Evolutionary conservation across 1,140 invertebrate species (phyloP), one percentile per base, ranked within the genome.

Genomic region (Pseudomyrmex pallidus): DNA sequence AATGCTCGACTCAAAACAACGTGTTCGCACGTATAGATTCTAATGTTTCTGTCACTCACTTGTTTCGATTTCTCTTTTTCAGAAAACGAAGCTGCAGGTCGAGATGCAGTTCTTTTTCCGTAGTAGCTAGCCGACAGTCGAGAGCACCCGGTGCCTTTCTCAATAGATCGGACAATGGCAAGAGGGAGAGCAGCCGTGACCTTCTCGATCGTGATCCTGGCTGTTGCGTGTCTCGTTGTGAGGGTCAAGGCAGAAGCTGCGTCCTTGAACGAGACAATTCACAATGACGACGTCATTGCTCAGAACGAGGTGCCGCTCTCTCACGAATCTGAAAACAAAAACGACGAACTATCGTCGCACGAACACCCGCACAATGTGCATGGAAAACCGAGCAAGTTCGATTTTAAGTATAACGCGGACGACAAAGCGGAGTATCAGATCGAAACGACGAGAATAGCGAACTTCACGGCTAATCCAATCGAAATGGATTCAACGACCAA

Each of bases 321-420:
- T 35, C 44, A 25, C 7, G 12, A 73, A 22, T 35, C 22, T 50
- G 52, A 70, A 22, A 80, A 84, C 22, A 50, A 52, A 35, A 68
- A 12, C 44, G 74, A 85, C 9, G 68, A 72, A 7, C 8, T 25
- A 2, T 1, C 9, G 2, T 57, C 9, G 2, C 61, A 62, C 1
- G 12, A 72, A 15, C 90, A 94, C 77, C 91, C 90, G 0, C 91
- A 94, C 67, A 67, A 20, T 2, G 54, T 76, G 12, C 61, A 63
- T 0, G 90, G 83, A 1, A 94, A 94, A 74, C 94, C 94, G 0
- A 88, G 82, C 5, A 94, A 93, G 72, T 90, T 94, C 25, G 93
- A 94, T 20, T 1, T 90, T 35, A 91, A 94, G 56, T 17, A 90
- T 2, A 59, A 77, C 10, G 91, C 85, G 8, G 92, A 93, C 46